Base-by-base conservation (phyloP, 2,888 invertebrate genomes). In the Nomada fucata region DNA sequence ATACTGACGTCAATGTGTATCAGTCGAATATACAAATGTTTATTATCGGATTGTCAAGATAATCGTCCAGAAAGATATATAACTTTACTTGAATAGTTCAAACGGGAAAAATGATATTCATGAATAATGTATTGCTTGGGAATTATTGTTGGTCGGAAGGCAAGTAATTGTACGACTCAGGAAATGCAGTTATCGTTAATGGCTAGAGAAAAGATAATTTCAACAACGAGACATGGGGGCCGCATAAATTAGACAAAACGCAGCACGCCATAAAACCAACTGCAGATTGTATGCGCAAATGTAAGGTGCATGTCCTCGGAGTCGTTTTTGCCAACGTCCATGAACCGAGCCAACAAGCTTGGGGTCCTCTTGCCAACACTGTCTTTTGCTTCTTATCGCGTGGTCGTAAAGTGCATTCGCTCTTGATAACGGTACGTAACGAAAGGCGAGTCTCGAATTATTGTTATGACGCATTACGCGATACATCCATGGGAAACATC, bases 351-450 rank as follows among this genome's bases (percentile, higher is more conserved):
- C 80, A 80, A 80, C 80, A 73, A 80, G 55, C 81, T n/a, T 7
- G 26, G 44, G 50, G 29, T 79, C 69, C 80, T 68, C 73, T 73
- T 80, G 80, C 80, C 80, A 80, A 80, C 80, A 50, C 42, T 73
- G 80, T 80, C 72, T 80, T 80, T 72, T 73, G 67, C 61, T 80
- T 80, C 80, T 80, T 80, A 80, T 80, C 80, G 72, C 80, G 13
- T 29, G 20, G 65, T 80, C 73, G 81, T 80, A 80, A 80, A 80
- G 61, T 73, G 80, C 80, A 73, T 73, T 80, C 81, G 80, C 67
- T 80, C 61, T 63, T 80, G 73, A 80, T 80, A 79, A 63, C 73
- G 52, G 52, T 52, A 68, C 81, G 72, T 72, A 73, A 80, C 80
- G 72, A 72, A 80, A 80, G 67, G 55, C 44, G 55, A 55, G 55